Conservation (phyloP, 2,797 vertebrate genomes). For the Coendou prehensilis region DNA sequence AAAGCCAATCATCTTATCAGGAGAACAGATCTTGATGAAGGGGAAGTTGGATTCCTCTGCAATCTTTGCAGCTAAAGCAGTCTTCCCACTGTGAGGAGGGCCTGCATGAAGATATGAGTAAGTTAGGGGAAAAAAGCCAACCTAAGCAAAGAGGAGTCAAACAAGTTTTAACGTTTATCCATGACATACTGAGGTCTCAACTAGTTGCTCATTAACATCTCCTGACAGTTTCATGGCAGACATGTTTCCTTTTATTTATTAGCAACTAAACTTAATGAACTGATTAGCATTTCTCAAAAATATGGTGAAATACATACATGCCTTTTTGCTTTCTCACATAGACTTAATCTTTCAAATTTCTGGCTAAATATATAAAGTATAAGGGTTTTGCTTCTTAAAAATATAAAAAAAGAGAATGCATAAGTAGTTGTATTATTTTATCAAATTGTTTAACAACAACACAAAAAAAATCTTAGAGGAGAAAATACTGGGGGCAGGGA, state of each 20-base stretch:
- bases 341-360: conserved; percentile 67
- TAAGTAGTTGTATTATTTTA: conserved; percentile 29
- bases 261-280: conserved; percentile 82
- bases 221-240: conserved; percentile 71
- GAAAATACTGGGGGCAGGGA: background rate
- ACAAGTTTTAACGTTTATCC: conserved; percentile 55
- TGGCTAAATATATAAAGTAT: conserved; percentile 55
- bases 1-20: conserved; percentile 98
- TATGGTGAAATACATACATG: conserved; percentile 70
- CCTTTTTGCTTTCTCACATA: conserved; percentile 59
- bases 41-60: conserved; percentile 97
- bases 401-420: conserved; percentile 9
- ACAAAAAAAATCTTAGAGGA: conserved; percentile 55
- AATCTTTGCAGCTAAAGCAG: conserved; percentile 96
- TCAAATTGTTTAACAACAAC: conserved; percentile 39
- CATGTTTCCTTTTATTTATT: conserved; percentile 83
- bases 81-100: conserved; percentile 97
- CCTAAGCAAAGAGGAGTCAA: background rate
- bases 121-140: conserved; percentile 64
- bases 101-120: conserved; percentile 88
- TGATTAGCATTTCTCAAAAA: conserved; percentile 82
- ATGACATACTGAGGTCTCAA: conserved; percentile 52
- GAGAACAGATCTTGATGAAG: conserved; percentile 99
- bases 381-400: conserved; percentile 51
- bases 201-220: conserved; percentile 83